Evolutionary conservation across 2,888 invertebrate genomes (phyloP).

Genomic region (Vesta saturnalis): DNA sequence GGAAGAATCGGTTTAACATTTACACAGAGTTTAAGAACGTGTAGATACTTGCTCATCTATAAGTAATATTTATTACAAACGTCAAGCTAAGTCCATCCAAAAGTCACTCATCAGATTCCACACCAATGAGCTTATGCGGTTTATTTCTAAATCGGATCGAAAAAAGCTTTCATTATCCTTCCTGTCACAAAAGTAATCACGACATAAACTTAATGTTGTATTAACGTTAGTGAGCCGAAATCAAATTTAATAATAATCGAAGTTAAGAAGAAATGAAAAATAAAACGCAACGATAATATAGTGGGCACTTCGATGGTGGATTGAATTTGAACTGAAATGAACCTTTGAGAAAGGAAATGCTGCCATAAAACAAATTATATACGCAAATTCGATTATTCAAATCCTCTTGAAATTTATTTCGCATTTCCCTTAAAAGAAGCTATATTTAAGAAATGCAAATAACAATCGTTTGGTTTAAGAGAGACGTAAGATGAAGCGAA

Average conservation of each 20-base stretch:
- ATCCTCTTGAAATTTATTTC: slow-evolving; percentile 57
- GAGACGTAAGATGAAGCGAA: slow-evolving; percentile 42
- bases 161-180: too few species aligned
- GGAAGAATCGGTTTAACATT: too few species aligned
- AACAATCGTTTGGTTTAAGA: slow-evolving; percentile 50
- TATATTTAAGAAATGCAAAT: slow-evolving; percentile 56
- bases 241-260: slow-evolving; percentile 8
- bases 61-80: too few species aligned
- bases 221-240: slow-evolving; percentile 2
- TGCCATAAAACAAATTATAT: slow-evolving; percentile 56
- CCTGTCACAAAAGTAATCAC: too few species aligned
- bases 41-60: too few species aligned
- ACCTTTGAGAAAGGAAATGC: slow-evolving; percentile 48
- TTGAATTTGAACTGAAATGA: slow-evolving; percentile 45
- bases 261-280: slow-evolving; percentile 5
- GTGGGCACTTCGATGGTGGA: slow-evolving; percentile 18
- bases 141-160: too few species aligned
- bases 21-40: too few species aligned
- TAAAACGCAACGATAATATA: slow-evolving; percentile 4
- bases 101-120: too few species aligned
- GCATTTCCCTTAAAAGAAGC: slow-evolving; percentile 53
- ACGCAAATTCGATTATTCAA: slow-evolving; percentile 58
- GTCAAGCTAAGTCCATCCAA: too few species aligned
- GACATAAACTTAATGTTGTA: not conserved
- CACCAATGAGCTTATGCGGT: too few species aligned